phyloP scores from a whole-genome alignment of 2,797 vertebrate genomes.

The Epinephelus awoara region DNA sequence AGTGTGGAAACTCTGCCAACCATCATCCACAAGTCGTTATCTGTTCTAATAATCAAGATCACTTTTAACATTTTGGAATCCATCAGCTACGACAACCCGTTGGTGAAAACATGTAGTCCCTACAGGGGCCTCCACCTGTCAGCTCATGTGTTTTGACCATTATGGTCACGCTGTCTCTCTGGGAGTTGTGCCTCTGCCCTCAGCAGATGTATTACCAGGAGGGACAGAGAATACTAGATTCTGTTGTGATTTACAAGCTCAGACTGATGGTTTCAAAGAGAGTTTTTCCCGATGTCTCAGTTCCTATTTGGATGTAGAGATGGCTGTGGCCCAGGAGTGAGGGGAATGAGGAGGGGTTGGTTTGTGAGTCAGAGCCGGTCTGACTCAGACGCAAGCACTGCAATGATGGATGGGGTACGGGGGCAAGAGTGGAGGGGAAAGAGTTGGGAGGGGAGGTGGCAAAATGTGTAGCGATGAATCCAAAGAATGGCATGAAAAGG shows the following conservation, averaged over 20 bases:
- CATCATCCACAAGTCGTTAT: constrained; percentile 9
- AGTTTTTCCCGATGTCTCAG: constrained; percentile 47
- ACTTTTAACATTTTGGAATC: background rate
- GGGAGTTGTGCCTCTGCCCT: constrained; percentile 29
- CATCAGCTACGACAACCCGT: constrained; percentile 1
- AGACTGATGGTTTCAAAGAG: constrained; percentile 24
- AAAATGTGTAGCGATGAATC: constrained; percentile 72
- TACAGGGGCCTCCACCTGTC: constrained; percentile 64
- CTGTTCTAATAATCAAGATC: background rate
- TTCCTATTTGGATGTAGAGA: constrained; percentile 45
- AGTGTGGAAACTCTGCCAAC: background rate
- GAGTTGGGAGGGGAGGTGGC: constrained; percentile 68
- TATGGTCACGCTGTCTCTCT: constrained; percentile 23
- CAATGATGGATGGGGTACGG: constrained; percentile 74
- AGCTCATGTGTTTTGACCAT: constrained; percentile 73
- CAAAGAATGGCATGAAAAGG: constrained; percentile 79
- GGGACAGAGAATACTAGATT: constrained; percentile 35
- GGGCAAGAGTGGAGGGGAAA: constrained; percentile 60
- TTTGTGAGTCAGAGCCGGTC: constrained; percentile 69
- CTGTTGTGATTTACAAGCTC: constrained; percentile 59
- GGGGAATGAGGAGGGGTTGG: constrained; percentile 33
- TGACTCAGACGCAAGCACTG: constrained; percentile 58
- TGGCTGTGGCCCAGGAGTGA: constrained; percentile 6
- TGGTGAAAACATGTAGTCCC: constrained; percentile 25
- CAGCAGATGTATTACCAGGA: constrained; percentile 41